Conservation (phyloP, 2,888 invertebrate genomes). For the Protophormia terraenovae region DNA sequence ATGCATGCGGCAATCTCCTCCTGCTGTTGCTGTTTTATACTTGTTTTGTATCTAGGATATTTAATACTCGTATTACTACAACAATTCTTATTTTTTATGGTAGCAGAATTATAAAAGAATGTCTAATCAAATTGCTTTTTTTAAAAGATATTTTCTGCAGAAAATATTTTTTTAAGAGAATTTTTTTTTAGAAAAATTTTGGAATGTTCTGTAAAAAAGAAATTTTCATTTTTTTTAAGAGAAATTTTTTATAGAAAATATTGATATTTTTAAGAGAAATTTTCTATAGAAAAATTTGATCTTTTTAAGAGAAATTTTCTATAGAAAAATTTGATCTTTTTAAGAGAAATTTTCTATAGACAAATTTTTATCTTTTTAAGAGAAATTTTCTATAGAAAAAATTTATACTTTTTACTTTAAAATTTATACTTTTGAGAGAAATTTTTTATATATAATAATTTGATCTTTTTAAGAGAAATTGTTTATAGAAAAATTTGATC, state of each 20-base stretch:
- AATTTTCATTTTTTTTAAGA: no score
- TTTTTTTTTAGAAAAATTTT: background rate
- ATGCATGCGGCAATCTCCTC: background rate
- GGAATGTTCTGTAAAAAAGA: no score
- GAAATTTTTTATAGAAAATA: background rate
- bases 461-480: no score
- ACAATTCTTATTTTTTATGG: background rate
- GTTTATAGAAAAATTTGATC: background rate
- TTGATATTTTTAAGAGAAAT: background rate
- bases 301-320: background rate
- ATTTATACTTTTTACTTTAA: no score
- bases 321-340: background rate
- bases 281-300: background rate
- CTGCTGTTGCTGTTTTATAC: background rate
- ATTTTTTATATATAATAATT: background rate
- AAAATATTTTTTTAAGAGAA: background rate
- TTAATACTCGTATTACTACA: constrained; percentile 33
- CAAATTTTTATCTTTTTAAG: background rate
- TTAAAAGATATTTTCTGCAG: background rate
- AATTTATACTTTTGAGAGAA: background rate
- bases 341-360: background rate
- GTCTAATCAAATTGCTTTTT: no score
- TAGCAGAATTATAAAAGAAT: background rate
- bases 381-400: background rate
- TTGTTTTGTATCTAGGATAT: constrained; percentile 19